Base-by-base conservation (phyloP, 2,888 invertebrate genomes). In the Psylliodes chrysocephalus region DNA sequence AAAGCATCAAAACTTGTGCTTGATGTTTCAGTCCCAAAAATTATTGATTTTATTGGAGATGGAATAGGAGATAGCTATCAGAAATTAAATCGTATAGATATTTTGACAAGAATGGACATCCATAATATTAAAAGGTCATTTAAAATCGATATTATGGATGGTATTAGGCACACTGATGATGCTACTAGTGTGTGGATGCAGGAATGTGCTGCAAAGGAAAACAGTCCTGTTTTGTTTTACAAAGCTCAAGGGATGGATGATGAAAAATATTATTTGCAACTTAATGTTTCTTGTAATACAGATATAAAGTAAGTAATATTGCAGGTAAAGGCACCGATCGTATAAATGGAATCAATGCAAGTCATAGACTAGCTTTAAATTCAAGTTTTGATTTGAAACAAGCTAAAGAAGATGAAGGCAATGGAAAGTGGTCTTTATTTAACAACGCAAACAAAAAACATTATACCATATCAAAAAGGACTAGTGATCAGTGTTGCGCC, bases 201-300 rank as follows among this genome's bases (percentile, higher is more conserved):
- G 49, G 49, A 49, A 49, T 49, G 49, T 49, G 25, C 12, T 30
- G 30, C 25, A 49, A 17, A 49, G 25, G 49, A 49, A 49, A 25
- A 15, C 49, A 49, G 12, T 49, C 49, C 49, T 30, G 30, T 49
- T 49, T 49, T 28, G 28, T 49, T 49, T 30, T 49, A 30, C 12
- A 49, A 49, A 49, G 17, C 30, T 25, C 49, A 49, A 49, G 49
- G n/a, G n/a, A n/a, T n/a, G n/a, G 49, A 25, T 42, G 42, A 42
- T 42, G 42, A 42, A 42, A 42, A 42, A 42, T 42, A 42, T 42
- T 8, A 42, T 42, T 42, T 42, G 42, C 15, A 40, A 40, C 40
- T 40, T 40, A n/a, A 40, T 40, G 12, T 40, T 40, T 15, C 5
- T 40, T 17, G 6, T 12, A 40, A 40, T 40, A 40, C 15, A 40